Percentiles rank a stretch among this genome's conserved stretches.
Conservation (phyloP, 2,888 invertebrate genomes). For the Apocheima hispidaria region DNA sequence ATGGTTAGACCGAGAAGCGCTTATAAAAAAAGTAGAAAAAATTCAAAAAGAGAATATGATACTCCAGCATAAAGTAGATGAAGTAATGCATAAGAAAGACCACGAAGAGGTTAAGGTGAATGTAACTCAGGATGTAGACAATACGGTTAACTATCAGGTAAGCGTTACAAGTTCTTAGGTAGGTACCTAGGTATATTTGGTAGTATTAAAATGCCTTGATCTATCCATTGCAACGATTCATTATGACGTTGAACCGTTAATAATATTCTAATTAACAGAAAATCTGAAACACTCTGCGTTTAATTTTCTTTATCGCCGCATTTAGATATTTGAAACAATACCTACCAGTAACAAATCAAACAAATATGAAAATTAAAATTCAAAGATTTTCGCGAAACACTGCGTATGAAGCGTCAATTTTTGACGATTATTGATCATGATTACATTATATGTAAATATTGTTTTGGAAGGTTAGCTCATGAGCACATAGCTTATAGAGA, state of each 20-base stretch:
- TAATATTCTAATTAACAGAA: not conserved
- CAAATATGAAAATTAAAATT: not conserved
- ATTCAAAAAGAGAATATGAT: conserved; percentile 68
- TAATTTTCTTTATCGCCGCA: not conserved
- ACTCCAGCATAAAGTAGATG: conserved; percentile 68
- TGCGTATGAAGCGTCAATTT: not conserved
- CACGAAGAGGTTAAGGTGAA: conserved; percentile 49
- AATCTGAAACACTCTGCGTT: not conserved
- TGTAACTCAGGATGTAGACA: conserved; percentile 28
- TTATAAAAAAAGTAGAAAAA: conserved; percentile 69
- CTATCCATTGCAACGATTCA: not conserved
- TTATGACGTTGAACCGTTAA: not conserved
- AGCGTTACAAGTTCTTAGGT: not conserved
- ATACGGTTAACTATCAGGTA: conserved; percentile 55
- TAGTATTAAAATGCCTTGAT: not conserved
- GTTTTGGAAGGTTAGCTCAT: not conserved
- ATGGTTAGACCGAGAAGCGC: conserved; percentile 74
- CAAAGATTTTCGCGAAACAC: not conserved
- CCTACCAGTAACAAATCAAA: not conserved
- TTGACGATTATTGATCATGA: too few species aligned
- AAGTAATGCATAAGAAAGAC: conserved; percentile 51
- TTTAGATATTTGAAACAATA: not conserved
- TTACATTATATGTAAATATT: too few species aligned
- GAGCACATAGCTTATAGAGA: not conserved
- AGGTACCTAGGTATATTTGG: not conserved